Conservation (phyloP, 2,888 invertebrate genomes). For the Limnephilus lunatus region DNA sequence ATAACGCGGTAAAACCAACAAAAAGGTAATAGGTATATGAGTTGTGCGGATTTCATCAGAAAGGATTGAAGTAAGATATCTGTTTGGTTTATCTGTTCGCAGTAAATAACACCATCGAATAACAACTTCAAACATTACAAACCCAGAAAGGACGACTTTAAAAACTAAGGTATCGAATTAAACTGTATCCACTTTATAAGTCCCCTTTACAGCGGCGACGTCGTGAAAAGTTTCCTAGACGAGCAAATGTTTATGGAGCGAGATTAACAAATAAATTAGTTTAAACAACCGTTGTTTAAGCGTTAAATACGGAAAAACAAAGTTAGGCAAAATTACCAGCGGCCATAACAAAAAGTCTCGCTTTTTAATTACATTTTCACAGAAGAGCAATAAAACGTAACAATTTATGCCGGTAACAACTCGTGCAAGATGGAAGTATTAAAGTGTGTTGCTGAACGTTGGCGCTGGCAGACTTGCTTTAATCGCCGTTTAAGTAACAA, state of each 20-base stretch:
- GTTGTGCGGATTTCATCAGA: background rate
- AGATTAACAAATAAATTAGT: slow-evolving; percentile 61
- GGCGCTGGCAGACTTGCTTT: slow-evolving; percentile 18
- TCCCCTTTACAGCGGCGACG: slow-evolving; percentile 11
- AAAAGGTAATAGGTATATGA: too few relatives aligned
- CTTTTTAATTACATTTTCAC: slow-evolving; percentile 62
- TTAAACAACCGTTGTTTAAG: slow-evolving; percentile 60
- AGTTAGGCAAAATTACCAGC: slow-evolving; percentile 46
- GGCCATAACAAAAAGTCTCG: slow-evolving; percentile 59
- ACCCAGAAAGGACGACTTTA: slow-evolving; percentile 5
- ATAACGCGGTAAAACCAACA: background rate
- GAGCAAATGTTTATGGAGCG: slow-evolving; percentile 44
- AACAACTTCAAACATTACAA: background rate
- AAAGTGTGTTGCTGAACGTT: slow-evolving; percentile 34
- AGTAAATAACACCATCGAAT: background rate
- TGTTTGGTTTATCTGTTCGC: background rate
- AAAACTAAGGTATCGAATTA: slow-evolving; percentile 44
- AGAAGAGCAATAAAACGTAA: slow-evolving; percentile 59
- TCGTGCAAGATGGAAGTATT: slow-evolving; percentile 40
- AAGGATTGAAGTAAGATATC: background rate
- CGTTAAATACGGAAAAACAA: slow-evolving; percentile 57
- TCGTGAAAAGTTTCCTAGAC: slow-evolving; percentile 44
- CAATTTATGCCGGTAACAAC: slow-evolving; percentile 56
- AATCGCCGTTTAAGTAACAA: slow-evolving; percentile 23
- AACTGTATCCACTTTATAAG: slow-evolving; percentile 1